phyloP scores from a whole-genome alignment of 2,888 invertebrate species.

The Elaeidobius kamerunicus region DNA sequence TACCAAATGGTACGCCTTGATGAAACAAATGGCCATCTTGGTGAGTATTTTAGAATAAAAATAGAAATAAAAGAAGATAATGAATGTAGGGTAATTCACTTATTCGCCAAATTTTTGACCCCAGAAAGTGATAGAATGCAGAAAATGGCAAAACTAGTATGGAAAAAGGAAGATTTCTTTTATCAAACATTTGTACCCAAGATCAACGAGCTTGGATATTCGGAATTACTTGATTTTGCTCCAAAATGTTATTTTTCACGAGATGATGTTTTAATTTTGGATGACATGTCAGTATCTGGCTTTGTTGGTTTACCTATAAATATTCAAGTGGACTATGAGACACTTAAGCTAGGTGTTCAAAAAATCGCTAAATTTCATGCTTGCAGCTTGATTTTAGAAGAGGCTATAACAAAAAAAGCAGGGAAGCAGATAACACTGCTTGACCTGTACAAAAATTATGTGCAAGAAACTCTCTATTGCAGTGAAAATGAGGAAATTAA shows the following conservation, averaged over 20 bases:
- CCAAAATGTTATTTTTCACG: constrained; percentile 45
- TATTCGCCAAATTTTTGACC: constrained; percentile 23
- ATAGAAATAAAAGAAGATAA: constrained; percentile 15
- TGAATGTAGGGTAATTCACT: neutral
- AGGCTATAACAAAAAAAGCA: constrained; percentile 31
- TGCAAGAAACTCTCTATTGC: constrained; percentile 22
- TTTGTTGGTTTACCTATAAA: constrained; percentile 18
- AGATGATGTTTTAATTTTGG: constrained; percentile 44
- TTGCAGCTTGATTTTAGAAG: constrained; percentile 41
- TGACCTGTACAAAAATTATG: constrained; percentile 38
- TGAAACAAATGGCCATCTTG: constrained; percentile 38
- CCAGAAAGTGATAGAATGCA: neutral
- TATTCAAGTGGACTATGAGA: constrained; percentile 28
- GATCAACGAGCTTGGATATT: constrained; percentile 32
- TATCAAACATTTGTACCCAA: neutral
- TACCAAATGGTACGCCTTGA: constrained; percentile 32
- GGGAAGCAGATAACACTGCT: constrained; percentile 33
- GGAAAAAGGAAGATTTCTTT: constrained; percentile 11
- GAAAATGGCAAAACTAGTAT: neutral
- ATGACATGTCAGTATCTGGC: constrained; percentile 40
- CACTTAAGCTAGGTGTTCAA: constrained; percentile 32
- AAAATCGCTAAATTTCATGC: constrained; percentile 41
- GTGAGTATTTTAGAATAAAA: constrained; percentile 38
- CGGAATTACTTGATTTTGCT: constrained; percentile 35
- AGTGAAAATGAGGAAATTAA: neutral